phyloP scores from a whole-genome alignment of 92 coral and sea anemone genomes.

The Porites divaricata region DNA sequence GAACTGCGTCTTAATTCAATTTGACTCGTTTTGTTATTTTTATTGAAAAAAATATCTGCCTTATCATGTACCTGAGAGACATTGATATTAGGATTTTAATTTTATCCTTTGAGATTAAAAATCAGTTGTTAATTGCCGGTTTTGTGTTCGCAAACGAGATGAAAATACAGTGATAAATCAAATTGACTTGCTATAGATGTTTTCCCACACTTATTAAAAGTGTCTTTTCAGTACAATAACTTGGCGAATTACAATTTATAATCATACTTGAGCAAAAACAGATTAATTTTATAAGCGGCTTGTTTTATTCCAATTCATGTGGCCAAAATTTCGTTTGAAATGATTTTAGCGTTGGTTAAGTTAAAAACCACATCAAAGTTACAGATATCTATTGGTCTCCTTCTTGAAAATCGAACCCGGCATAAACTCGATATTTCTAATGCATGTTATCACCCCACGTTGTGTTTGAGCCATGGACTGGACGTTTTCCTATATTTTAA shows the following conservation, averaged over 20 bases:
- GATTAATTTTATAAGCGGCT: slow-evolving; percentile 34
- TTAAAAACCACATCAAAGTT: slow-evolving; percentile 34
- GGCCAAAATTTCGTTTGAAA: slow-evolving; percentile 27
- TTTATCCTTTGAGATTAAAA: slow-evolving; percentile 26
- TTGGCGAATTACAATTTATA: slow-evolving; percentile 19
- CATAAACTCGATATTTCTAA: not conserved
- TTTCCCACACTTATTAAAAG: slow-evolving; percentile 38
- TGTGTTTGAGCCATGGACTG: not conserved
- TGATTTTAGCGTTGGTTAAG: slow-evolving; percentile 8
- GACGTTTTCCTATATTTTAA: not conserved
- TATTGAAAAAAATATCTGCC: slow-evolving; percentile 21
- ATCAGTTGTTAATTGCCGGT: slow-evolving; percentile 43
- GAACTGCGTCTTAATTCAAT: slow-evolving; percentile 15
- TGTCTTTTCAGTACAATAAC: slow-evolving; percentile 22
- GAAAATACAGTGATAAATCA: slow-evolving; percentile 16
- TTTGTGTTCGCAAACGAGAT: slow-evolving; percentile 31
- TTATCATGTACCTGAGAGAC: slow-evolving; percentile 3
- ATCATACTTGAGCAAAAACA: not conserved
- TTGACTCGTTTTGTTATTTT: slow-evolving; percentile 18
- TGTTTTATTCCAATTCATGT: slow-evolving; percentile 11
- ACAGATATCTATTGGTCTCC: not conserved
- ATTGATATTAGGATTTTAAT: slow-evolving; percentile 30
- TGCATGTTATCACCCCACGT: not conserved
- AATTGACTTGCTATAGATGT: slow-evolving; percentile 8
- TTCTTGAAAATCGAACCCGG: not conserved